These are phyloP conservation scores for Aphelenchoides besseyi DNA, from an alignment of 1,140 invertebrate genomes.

Conservation along the genomic window DNA sequence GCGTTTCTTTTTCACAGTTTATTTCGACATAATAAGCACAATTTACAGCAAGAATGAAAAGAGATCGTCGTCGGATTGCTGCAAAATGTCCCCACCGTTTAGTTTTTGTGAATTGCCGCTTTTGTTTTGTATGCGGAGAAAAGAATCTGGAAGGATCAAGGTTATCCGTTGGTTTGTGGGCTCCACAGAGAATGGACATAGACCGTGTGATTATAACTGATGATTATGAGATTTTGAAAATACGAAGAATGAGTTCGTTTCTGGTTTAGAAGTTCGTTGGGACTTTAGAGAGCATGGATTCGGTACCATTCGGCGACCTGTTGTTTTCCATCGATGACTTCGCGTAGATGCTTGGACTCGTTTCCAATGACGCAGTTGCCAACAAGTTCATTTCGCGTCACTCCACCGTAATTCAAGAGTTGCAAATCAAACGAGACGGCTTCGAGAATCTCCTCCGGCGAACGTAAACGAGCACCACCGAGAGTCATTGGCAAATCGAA, in stretches of 20 bases:
- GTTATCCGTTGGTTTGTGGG: no score
- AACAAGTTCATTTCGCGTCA: constrained; percentile 49
- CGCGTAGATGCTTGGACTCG: constrained; percentile 26
- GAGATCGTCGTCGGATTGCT: no score
- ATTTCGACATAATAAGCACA: no score
- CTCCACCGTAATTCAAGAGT: constrained; percentile 47
- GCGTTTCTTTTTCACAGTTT: no score
- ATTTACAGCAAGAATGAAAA: no score
- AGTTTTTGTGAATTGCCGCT: no score
- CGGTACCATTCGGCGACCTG: constrained; percentile 21
- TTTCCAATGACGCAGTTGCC: constrained; percentile 39
- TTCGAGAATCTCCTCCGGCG: constrained; percentile 14
- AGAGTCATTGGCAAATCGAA: constrained; percentile 67
- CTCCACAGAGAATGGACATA: neutral
- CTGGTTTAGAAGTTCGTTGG: no score
- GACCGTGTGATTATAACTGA: neutral
- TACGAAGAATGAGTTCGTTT: neutral
- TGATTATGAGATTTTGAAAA: neutral
- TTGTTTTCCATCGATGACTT: neutral
- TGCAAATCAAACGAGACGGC: constrained; percentile 39
- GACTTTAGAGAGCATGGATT: neutral
- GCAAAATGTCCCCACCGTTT: no score
- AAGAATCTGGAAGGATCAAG: no score
- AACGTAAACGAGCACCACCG: constrained; percentile 13
- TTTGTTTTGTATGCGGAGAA: no score